Evolutionary conservation across 2,113 vertebrate species (phyloP).

Genomic region (Taurulus bubalis): DNA sequence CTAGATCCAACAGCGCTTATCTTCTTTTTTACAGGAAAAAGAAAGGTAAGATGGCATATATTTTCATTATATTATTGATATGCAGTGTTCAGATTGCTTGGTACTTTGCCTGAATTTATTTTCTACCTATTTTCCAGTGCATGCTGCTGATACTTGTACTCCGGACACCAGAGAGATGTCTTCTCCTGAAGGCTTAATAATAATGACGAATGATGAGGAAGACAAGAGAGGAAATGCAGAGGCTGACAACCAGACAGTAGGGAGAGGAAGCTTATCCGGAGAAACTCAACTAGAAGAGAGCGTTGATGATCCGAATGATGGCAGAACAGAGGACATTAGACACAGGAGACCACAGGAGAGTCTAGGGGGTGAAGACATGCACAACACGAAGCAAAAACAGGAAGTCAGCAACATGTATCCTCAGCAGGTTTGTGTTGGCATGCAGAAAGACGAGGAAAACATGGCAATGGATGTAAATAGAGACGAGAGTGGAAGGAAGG

Average conservation of each 20-base stretch:
- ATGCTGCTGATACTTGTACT: neutral
- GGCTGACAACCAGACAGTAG: neutral
- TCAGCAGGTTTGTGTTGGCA: neutral
- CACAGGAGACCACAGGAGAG: neutral
- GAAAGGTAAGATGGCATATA: constrained; percentile 25
- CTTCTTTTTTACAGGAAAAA: constrained; percentile 73
- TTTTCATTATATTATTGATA: neutral
- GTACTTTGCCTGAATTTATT: neutral
- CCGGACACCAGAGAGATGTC: neutral
- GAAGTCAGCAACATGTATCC: neutral
- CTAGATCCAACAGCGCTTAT: constrained; percentile 55
- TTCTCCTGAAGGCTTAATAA: neutral
- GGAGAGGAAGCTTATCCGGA: neutral
- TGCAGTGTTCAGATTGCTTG: neutral
- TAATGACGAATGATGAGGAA: neutral
- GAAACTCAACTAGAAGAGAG: neutral
- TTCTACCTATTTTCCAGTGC: neutral
- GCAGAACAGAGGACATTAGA: neutral
- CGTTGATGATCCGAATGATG: neutral
- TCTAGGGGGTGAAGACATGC: neutral
- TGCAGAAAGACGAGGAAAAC: neutral
- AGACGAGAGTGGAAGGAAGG: neutral
- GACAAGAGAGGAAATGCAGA: neutral
- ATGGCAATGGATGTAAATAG: neutral
- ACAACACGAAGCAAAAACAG: neutral